A percentile compares a stretch with the other conserved stretches of the same genome.
These are phyloP conservation scores for Thereva unica DNA, from an alignment of 2,888 invertebrate genomes.

Conservation along the genomic window DNA sequence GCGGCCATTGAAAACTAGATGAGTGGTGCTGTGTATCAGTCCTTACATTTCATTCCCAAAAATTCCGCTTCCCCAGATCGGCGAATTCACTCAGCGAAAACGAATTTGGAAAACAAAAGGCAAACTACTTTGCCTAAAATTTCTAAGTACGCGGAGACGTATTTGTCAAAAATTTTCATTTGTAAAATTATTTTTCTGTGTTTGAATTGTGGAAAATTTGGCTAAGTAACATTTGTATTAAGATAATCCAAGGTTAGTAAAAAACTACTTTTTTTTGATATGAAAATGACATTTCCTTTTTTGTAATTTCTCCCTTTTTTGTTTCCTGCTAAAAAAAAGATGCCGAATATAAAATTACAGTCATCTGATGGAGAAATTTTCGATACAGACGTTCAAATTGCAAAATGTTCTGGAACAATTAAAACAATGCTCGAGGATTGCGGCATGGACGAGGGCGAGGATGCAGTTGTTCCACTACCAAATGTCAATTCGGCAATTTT, in stretches of 20 bases:
- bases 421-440: conserved; percentile 95
- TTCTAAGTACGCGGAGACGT: too few relatives aligned
- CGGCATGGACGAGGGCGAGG: conserved; percentile 86
- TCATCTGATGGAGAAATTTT: conserved; percentile 92
- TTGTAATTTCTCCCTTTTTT: background rate
- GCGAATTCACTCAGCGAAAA: too few relatives aligned
- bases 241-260: background rate
- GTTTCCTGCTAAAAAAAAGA: conserved; percentile 51
- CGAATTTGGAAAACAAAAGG: too few relatives aligned
- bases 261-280: conserved; percentile 1
- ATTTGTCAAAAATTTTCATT: too few relatives aligned
- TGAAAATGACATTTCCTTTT: background rate
- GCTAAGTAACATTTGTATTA: too few relatives aligned
- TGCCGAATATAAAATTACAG: conserved; percentile 89
- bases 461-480: conserved; percentile 90
- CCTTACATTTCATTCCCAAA: too few relatives aligned
- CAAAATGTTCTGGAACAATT: conserved; percentile 93
- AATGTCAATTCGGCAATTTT: conserved; percentile 95
- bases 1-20: too few relatives aligned
- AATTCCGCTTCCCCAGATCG: too few relatives aligned
- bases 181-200: too few relatives aligned
- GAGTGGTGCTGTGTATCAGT: too few relatives aligned
- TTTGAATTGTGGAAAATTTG: too few relatives aligned
- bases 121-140: too few relatives aligned
- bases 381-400: conserved; percentile 91